Base-by-base conservation (phyloP, 2,888 invertebrate genomes). In the Blomia tropicalis region DNA sequence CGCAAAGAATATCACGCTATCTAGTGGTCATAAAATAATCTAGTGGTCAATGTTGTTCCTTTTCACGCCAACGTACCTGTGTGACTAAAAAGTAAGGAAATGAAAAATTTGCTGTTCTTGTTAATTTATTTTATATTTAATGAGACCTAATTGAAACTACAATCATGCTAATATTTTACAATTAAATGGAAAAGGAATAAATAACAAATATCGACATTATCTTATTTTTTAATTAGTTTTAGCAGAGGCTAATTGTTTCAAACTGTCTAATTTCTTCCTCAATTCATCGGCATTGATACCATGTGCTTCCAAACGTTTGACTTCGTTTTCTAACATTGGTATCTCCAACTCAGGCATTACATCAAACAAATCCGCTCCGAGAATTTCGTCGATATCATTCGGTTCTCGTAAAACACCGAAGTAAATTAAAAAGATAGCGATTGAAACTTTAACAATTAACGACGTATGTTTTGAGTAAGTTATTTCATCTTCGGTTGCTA, bases 391-490 rank as follows among this genome's bases (percentile, higher is more conserved):
- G 23, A 63, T 19, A 64, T 64, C 64, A 25, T 63, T 64, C 2
- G 31, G 31, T n/a, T 64, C 64, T 51, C 64, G 66, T n/a, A 64
- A 31, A 25, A 30, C 2, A n/a, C 19, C 17, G 25, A 65, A 63
- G 32, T 64, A 64, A 7, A 64, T 23, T 2, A 53, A 31, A 51
- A 63, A 58, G 17, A 54, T 32, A 22, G 27, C 23, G 14, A 59
- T 19, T 2, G 59, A 63, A n/a, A 11, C 17, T 14, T 29, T 1
- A 0, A 64, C 4, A 25, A 64, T 59, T 1, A 23, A 22, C 4
- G 22, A n/a, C 14, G 64, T 36, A 27, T 44, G 53, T 0, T 27
- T 7, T 27, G 59, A 59, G 11, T 31, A n/a, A 19, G 60, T 59
- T 4, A 27, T 1, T 17, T 63, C 54, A 14, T 61, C 63, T 41